Conservation (phyloP, 2,797 vertebrate genomes). For the Ambastaia sidthimunki region DNA sequence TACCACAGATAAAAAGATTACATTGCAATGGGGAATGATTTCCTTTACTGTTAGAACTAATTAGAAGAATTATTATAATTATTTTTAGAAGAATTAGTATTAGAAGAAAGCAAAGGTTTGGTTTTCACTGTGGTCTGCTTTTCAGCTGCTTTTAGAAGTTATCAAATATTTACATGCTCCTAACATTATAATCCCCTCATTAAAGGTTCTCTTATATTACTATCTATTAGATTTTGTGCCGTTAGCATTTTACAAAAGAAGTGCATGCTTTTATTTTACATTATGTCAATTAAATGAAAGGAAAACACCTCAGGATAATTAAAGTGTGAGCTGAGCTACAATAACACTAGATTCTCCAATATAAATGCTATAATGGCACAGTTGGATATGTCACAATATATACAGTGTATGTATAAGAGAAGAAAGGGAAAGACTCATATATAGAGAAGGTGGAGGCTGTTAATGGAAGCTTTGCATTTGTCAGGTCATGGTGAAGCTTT, state of each 20-base stretch:
- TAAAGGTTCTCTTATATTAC: constrained; percentile 9
- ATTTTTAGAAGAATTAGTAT: too few relatives aligned
- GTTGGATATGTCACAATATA: constrained; percentile 21
- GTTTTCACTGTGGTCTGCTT: constrained; percentile 3
- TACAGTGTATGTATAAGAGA: constrained; percentile 5
- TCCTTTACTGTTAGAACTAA: constrained; percentile 14
- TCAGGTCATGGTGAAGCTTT: constrained; percentile 19
- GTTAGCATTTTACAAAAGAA: constrained; percentile 16
- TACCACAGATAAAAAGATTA: too few relatives aligned
- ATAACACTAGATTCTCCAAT: constrained; percentile 17
- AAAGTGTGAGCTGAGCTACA: constrained; percentile 12
- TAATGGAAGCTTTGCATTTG: constrained; percentile 46
- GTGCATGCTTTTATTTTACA: constrained; percentile 1
- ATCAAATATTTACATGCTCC: constrained; percentile 39
- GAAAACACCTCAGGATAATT: constrained; percentile 19
- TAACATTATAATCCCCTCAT: constrained; percentile 31
- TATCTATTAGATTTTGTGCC: background rate
- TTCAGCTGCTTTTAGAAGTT: constrained; percentile 32
- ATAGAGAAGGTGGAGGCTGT: constrained; percentile 7
- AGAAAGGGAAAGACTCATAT: constrained; percentile 33
- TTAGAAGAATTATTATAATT: too few relatives aligned
- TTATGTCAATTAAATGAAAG: constrained; percentile 21
- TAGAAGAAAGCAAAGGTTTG: constrained; percentile 27
- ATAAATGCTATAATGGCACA: constrained; percentile 16
- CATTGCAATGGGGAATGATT: background rate